These are phyloP conservation scores for Manis pentadactyla DNA, from an alignment of 2,797 vertebrate genomes.

Conservation along the genomic window DNA sequence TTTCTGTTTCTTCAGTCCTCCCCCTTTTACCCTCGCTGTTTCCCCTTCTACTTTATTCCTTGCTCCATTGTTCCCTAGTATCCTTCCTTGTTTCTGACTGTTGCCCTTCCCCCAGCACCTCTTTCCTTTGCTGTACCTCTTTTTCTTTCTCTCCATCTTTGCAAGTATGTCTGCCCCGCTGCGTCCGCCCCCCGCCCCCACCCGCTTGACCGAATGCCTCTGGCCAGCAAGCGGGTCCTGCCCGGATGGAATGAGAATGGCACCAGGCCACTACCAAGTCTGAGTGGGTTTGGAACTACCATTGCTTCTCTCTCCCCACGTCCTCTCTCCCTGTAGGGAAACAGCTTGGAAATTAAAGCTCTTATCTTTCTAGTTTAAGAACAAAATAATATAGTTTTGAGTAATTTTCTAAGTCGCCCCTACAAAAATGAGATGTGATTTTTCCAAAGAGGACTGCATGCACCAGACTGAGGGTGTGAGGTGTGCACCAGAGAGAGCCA, in stretches of 20 bases:
- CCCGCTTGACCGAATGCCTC: constrained; percentile 74
- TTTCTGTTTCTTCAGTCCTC: neutral
- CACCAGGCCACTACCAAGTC: constrained; percentile 47
- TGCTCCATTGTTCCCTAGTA: neutral
- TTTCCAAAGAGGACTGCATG: constrained; percentile 38
- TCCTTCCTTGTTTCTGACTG: neutral
- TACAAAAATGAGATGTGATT: constrained; percentile 6
- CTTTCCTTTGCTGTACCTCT: neutral
- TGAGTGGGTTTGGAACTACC: constrained; percentile 39
- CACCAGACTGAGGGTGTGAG: neutral
- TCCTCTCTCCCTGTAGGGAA: constrained; percentile 71
- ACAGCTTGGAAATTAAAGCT: constrained; percentile 83
- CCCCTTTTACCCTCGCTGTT: neutral
- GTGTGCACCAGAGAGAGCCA: neutral
- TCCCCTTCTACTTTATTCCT: neutral
- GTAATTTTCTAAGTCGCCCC: constrained; percentile 10
- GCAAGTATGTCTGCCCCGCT: neutral
- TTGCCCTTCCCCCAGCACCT: neutral
- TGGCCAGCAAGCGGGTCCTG: constrained; percentile 36
- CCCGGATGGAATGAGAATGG: constrained; percentile 76
- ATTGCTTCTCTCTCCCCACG: constrained; percentile 80
- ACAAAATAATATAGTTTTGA: neutral
- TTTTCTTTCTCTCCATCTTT: neutral
- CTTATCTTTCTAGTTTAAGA: neutral
- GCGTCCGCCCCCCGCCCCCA: neutral